Evolutionary conservation across 2,113 vertebrate species (phyloP).

Genomic region (Malurus cyaneus): DNA sequence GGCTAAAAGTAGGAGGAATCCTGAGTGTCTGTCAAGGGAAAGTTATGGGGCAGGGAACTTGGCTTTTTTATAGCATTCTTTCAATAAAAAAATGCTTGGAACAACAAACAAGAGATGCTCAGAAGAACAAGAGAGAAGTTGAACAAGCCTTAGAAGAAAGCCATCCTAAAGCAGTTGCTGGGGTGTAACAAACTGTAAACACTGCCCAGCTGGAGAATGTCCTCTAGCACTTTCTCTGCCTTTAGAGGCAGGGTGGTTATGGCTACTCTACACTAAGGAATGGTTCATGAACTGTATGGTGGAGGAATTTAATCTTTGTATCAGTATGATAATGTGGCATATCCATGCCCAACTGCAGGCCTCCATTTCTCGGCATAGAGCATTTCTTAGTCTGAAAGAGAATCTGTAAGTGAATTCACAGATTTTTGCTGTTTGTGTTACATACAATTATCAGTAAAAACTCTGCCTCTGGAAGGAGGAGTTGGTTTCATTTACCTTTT

Average conservation of each 20-base stretch:
- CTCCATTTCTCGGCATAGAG: neutral
- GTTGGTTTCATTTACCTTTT: neutral
- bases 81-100: neutral
- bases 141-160: neutral
- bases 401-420: neutral
- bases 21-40: neutral
- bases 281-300: neutral
- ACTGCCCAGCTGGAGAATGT: neutral
- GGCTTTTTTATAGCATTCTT: neutral
- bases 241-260: neutral
- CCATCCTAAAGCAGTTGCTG: neutral
- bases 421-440: neutral
- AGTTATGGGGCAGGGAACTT: neutral
- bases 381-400: neutral
- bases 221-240: neutral
- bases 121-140: neutral
- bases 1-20: neutral
- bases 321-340: neutral
- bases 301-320: neutral
- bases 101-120: neutral
- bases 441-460: neutral
- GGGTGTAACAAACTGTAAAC: neutral
- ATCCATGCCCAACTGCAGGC: neutral
- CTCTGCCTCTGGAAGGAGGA: neutral
- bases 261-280: neutral